These are phyloP conservation scores for Xanthia icteritia DNA, from an alignment of 2,888 invertebrate genomes.

Conservation along the genomic window DNA sequence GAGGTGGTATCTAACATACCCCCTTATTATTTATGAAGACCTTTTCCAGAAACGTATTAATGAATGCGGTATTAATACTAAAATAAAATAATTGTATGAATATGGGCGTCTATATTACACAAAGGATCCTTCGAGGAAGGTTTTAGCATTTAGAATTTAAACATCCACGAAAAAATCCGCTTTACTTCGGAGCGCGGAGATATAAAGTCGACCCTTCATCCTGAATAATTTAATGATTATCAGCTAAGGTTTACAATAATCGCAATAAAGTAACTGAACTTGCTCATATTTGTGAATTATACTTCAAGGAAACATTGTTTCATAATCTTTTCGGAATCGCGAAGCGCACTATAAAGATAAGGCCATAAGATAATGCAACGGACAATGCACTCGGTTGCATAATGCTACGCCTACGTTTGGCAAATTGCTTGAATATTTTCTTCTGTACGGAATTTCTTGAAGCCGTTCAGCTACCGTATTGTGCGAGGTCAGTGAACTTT, in stretches of 20 bases:
- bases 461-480: conserved; percentile 56
- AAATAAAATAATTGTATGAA: not conserved
- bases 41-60: conserved; percentile 6
- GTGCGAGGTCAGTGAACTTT: conserved; percentile 61
- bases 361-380: conserved; percentile 66
- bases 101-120: not conserved
- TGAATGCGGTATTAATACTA: not conserved
- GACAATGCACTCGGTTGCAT: conserved; percentile 76
- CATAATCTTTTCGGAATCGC: conserved; percentile 73
- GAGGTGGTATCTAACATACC: not conserved
- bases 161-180: conserved; percentile 16
- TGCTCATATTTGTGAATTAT: conserved; percentile 50
- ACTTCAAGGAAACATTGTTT: conserved; percentile 63
- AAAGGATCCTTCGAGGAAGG: conserved; percentile 33
- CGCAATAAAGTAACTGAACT: conserved; percentile 41
- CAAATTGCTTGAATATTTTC: conserved; percentile 61
- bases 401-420: conserved; percentile 64
- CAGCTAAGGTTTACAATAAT: conserved; percentile 7
- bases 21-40: not conserved
- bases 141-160: not conserved
- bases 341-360: conserved; percentile 68
- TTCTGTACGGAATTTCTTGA: conserved; percentile 55
- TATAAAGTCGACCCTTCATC: not conserved
- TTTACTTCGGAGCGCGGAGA: not conserved
- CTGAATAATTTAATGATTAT: conserved; percentile 18